Evolutionary conservation across 2,888 invertebrate genomes (phyloP).

Genomic region (Megamerina dolium): DNA sequence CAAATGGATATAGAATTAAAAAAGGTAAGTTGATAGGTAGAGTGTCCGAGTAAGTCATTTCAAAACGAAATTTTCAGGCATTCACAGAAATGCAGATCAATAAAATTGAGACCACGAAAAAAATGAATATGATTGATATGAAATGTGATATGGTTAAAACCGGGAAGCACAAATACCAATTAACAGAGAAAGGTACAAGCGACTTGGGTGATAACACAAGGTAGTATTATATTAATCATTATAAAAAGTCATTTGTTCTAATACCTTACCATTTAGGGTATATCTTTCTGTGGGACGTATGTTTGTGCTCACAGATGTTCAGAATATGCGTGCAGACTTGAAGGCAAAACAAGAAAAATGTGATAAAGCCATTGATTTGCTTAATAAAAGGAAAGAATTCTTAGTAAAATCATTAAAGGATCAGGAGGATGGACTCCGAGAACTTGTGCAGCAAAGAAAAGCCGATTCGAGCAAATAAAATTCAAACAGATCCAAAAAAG

Average conservation of each 20-base stretch:
- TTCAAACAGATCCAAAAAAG: conserved; percentile 4
- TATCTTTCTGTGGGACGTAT: conserved; percentile 67
- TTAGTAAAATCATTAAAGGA: conserved; percentile 70
- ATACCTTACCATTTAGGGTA: conserved; percentile 30
- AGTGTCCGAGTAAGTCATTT: not conserved
- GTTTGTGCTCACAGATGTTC: conserved; percentile 65
- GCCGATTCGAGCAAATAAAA: conserved; percentile 33
- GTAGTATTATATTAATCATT: conserved; percentile 23
- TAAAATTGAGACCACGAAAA: conserved; percentile 70
- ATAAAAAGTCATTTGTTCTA: conserved; percentile 1
- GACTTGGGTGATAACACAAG: conserved; percentile 43
- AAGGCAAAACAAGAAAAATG: conserved; percentile 55
- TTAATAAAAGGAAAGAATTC: conserved; percentile 68
- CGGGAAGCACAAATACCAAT: conserved; percentile 62
- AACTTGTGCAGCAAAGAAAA: conserved; percentile 66
- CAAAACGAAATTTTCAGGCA: conserved; percentile 51
- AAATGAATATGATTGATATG: conserved; percentile 67
- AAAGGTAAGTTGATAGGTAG: conserved; percentile 31
- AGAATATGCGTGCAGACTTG: conserved; percentile 58
- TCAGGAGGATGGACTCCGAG: conserved; percentile 74
- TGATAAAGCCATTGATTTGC: conserved; percentile 63
- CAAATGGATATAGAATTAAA: conserved; percentile 48
- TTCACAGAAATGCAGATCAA: conserved; percentile 75
- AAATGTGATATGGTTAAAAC: conserved; percentile 66
- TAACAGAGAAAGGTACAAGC: conserved; percentile 57